Conservation (phyloP, 2,888 invertebrate genomes). For the Sceliomorpha sp. region DNA sequence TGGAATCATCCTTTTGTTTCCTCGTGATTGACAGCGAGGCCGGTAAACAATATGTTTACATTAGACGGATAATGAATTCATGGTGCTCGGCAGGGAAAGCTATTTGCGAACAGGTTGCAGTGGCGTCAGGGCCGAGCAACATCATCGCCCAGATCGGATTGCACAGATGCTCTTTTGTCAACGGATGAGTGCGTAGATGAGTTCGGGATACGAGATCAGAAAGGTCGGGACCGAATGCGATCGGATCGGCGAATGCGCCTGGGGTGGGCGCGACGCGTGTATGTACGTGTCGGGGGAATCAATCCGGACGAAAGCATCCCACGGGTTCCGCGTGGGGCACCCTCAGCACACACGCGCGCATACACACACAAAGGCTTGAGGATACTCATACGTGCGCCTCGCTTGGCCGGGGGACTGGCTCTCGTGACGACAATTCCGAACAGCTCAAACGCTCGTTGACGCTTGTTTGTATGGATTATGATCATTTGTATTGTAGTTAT, state of each 20-base stretch:
- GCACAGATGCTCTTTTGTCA: slow-evolving; percentile 75
- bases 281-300: slow-evolving; percentile 60
- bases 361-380: slow-evolving; percentile 8
- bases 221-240: slow-evolving; percentile 43
- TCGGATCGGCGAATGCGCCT: slow-evolving; percentile 52
- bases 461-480: slow-evolving; percentile 74
- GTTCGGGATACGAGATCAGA: slow-evolving; percentile 57
- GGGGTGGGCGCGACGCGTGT: slow-evolving; percentile 43
- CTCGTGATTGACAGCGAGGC: slow-evolving; percentile 32
- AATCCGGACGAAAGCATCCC: slow-evolving; percentile 67
- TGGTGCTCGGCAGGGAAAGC: slow-evolving; percentile 61
- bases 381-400: slow-evolving; percentile 6
- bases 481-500: slow-evolving; percentile 67
- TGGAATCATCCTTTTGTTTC: slow-evolving; percentile 26
- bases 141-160: slow-evolving; percentile 63
- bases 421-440: slow-evolving; percentile 71
- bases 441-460: slow-evolving; percentile 78
- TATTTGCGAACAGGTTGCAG: slow-evolving; percentile 74
- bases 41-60: slow-evolving; percentile 77
- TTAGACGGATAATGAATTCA: slow-evolving; percentile 79
- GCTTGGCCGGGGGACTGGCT: slow-evolving; percentile 15
- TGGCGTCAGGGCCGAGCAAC: slow-evolving; percentile 14
- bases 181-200: slow-evolving; percentile 64
- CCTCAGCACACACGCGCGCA: slow-evolving; percentile 12
- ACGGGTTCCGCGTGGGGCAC: slow-evolving; percentile 64